A percentile compares a stretch with the other conserved stretches of the same genome.
phyloP scores from a whole-genome alignment of 2,113 vertebrate genomes.

The Myotis brandtii region DNA sequence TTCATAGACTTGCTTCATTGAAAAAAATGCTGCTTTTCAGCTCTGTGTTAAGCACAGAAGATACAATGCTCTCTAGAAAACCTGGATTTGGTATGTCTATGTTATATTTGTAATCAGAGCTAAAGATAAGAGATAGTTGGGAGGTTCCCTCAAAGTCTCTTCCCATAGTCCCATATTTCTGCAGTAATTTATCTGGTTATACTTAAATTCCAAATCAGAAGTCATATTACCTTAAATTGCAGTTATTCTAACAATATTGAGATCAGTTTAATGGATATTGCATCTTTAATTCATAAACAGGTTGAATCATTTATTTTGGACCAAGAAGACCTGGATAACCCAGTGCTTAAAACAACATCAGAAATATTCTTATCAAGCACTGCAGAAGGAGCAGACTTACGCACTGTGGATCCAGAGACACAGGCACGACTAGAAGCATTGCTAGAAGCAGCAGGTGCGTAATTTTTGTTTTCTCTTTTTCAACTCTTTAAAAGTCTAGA shows the following conservation, averaged over 20 bases:
- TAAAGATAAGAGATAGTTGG: conserved; percentile 43
- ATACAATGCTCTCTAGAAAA: conserved; percentile 11
- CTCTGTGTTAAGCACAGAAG: conserved; percentile 39
- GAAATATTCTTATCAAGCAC: conserved; percentile 97
- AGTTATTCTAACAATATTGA: conserved; percentile 13
- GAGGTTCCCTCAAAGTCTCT: not conserved
- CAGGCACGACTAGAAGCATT: conserved; percentile 98
- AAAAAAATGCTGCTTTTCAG: conserved; percentile 41
- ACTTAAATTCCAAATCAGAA: conserved; percentile 52
- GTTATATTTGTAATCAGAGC: not conserved
- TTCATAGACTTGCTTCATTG: conserved; percentile 51
- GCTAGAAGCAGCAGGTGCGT: conserved; percentile 97
- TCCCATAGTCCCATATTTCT: conserved; percentile 9
- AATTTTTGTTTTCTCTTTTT: conserved; percentile 51
- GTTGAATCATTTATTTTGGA: conserved; percentile 99
- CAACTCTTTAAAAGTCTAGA: conserved; percentile 53
- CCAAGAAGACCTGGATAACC: conserved; percentile 99
- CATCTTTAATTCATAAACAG: conserved; percentile 86
- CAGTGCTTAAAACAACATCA: conserved; percentile 98
- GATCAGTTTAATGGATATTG: conserved; percentile 56
- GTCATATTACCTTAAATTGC: conserved; percentile 26
- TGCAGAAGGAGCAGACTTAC: conserved; percentile 96
- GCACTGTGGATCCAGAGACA: conserved; percentile 98
- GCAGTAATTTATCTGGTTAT: conserved; percentile 29
- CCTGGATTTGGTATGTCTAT: conserved; percentile 28